Evolutionary conservation across 1,140 invertebrate genomes (phyloP).

Genomic region (Tyrophagus putrescentiae): DNA sequence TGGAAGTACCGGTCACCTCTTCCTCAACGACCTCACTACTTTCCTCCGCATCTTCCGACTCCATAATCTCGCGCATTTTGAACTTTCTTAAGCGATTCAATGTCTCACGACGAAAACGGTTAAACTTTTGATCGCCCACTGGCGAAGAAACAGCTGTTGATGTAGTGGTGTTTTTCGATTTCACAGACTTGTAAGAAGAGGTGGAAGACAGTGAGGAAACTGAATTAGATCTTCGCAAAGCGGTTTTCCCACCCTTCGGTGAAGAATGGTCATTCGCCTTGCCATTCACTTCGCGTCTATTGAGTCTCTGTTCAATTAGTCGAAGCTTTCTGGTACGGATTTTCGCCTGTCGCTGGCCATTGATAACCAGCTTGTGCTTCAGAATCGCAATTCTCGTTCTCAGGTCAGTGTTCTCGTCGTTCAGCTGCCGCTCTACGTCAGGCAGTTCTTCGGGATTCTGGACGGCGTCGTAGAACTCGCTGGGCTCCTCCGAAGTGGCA

Average conservation of each 20-base stretch:
- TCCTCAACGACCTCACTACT: neutral
- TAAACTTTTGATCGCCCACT: neutral
- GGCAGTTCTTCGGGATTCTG: neutral
- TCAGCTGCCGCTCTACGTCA: neutral
- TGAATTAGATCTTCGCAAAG: neutral
- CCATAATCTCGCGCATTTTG: neutral
- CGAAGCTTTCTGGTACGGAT: neutral
- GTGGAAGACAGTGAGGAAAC: neutral
- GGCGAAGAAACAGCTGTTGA: neutral
- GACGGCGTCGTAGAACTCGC: slow-evolving; percentile 5
- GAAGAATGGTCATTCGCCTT: no score
- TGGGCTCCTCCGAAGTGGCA: neutral
- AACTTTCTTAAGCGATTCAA: neutral
- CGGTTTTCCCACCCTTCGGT: no score
- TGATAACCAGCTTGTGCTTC: neutral
- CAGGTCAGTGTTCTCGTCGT: neutral
- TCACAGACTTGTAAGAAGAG: neutral
- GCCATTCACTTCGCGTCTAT: neutral
- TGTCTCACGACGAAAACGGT: slow-evolving; percentile 4
- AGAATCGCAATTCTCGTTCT: neutral
- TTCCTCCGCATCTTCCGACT: neutral
- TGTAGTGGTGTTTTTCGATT: neutral
- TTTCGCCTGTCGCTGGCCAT: neutral
- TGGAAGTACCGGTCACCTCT: neutral
- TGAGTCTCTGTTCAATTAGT: neutral